Evolutionary conservation across 2,888 invertebrate genomes (phyloP).

Genomic region (Drosophila peninsularis): DNA sequence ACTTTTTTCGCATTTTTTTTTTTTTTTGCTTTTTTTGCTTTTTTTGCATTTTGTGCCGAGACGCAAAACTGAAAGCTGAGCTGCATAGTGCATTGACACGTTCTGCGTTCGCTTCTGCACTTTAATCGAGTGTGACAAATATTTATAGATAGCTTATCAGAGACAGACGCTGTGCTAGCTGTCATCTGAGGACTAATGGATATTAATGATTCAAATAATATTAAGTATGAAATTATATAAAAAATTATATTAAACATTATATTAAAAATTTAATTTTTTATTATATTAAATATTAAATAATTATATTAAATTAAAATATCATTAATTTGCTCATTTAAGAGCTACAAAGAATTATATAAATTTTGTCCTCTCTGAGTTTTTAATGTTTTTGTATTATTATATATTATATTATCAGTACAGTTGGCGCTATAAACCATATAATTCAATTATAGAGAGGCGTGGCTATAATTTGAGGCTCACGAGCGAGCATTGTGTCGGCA

Average conservation of each 20-base stretch:
- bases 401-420: too few relatives aligned
- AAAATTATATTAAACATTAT: too few relatives aligned
- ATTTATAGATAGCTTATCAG: conserved; percentile 9
- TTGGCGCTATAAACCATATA: too few relatives aligned
- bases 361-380: neutral
- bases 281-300: too few relatives aligned
- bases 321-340: neutral
- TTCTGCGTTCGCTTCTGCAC: conserved; percentile 5
- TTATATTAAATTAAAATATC: too few relatives aligned
- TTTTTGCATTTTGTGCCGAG: neutral
- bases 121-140: conserved; percentile 3
- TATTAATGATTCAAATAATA: too few relatives aligned
- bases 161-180: neutral
- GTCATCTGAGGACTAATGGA: neutral
- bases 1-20: neutral
- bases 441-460: too few relatives aligned
- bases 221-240: too few relatives aligned
- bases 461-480: too few relatives aligned
- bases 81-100: conserved; percentile 10
- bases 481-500: neutral
- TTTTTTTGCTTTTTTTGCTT: too few relatives aligned
- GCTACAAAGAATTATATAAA: neutral
- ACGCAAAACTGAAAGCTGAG: conserved; percentile 10
- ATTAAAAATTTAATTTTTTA: too few relatives aligned
- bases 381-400: too few relatives aligned